Percentiles rank a stretch among this genome's conserved stretches.
These are phyloP conservation scores for Mactra quadrangularis DNA, from an alignment of 1,140 invertebrate genomes.

Conservation along the genomic window DNA sequence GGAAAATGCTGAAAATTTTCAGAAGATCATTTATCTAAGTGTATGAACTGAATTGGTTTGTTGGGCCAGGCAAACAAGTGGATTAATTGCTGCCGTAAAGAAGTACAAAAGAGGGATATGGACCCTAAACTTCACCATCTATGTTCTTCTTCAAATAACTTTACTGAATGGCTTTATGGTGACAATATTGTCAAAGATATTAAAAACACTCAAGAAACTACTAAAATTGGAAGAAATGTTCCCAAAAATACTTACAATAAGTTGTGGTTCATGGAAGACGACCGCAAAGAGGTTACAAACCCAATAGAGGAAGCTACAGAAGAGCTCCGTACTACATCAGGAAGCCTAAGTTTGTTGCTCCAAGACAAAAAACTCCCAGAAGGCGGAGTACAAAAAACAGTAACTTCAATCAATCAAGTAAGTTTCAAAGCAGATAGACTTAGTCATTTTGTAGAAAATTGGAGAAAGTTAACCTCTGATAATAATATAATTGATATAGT, in stretches of 20 bases:
- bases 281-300: no score
- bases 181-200: not conserved
- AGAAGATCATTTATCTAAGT: not conserved
- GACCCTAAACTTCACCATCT: constrained; percentile 17
- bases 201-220: constrained; percentile 13
- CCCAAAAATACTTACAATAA: not conserved
- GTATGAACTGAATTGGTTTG: constrained; percentile 8
- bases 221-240: constrained; percentile 9
- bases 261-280: no score
- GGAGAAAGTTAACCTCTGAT: constrained; percentile 22
- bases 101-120: constrained; percentile 7
- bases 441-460: constrained; percentile 15
- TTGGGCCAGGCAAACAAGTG: constrained; percentile 30
- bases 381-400: constrained; percentile 9
- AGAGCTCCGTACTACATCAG: no score
- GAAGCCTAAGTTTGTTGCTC: no score
- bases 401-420: not conserved
- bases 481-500: constrained; percentile 3
- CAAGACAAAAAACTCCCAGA: not conserved
- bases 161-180: not conserved
- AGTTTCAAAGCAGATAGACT: constrained; percentile 29
- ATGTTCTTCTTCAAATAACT: not conserved
- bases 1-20: constrained; percentile 10
- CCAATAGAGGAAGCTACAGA: no score
- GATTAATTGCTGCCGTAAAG: constrained; percentile 21